phyloP scores from a whole-genome alignment of 2,113 vertebrate genomes.

The Rhagologus leucostigma region DNA sequence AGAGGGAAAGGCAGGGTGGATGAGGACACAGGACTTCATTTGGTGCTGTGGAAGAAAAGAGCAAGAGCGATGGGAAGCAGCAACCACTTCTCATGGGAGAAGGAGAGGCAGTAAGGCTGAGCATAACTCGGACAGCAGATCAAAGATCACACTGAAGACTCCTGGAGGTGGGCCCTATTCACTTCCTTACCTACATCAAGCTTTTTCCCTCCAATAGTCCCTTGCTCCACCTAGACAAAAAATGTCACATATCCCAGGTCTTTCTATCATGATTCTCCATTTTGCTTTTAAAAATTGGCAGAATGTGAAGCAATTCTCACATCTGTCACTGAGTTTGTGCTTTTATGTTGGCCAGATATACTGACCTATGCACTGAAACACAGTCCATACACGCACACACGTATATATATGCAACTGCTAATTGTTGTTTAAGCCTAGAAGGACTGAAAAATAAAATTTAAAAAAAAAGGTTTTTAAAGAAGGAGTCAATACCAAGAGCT shows the following conservation, averaged over 20 bases:
- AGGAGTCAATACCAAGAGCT: not conserved
- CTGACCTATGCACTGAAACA: not conserved
- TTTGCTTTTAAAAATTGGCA: not conserved
- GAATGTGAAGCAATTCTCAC: not conserved
- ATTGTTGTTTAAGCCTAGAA: not conserved
- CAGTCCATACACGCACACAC: not conserved
- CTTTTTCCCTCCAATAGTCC: not conserved
- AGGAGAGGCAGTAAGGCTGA: not conserved
- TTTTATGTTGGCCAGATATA: not conserved
- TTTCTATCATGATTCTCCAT: not conserved
- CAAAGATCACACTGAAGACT: not conserved
- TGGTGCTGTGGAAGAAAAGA: not conserved
- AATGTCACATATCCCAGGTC: not conserved
- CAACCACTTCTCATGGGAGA: fast-evolving
- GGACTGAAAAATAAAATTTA: not conserved
- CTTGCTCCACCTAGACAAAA: not conserved
- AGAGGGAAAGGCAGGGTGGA: not conserved
- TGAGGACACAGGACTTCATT: not conserved
- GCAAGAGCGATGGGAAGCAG: not conserved
- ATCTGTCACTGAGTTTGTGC: not conserved
- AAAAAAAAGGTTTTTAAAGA: not conserved
- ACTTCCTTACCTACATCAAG: not conserved
- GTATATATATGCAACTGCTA: not conserved
- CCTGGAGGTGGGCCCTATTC: not conserved
- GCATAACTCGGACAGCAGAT: not conserved